Base-by-base conservation (phyloP, 2,888 invertebrate genomes). In the Microctonus hyperodae region DNA sequence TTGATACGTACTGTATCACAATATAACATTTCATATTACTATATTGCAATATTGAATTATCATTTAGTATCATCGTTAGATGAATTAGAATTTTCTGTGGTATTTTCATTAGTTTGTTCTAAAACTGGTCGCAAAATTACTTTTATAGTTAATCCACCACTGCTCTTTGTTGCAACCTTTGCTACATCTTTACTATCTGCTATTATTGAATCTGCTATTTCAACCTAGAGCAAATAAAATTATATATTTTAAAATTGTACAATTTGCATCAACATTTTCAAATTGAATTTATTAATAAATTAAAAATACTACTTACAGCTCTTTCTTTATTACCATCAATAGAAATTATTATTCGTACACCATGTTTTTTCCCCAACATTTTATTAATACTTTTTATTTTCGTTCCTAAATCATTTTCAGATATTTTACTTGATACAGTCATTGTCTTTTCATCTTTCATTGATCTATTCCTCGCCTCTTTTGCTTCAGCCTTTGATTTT, bases 351-450 rank as follows among this genome's bases (percentile, higher is more conserved):
- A 85, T 64, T 68, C 81, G 76, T 9, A 85, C 75, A 62, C 76
- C 78, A 68, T 79, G 69, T 1, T 70, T 75, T 63, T 85, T 85
- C 0, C 53, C 65, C 13, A 86, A 65, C 71, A 81, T 74, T 70
- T 79, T 85, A 9, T 70, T 64, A 1, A 83, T 76, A 35, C 79
- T 79, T 9, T 76, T 81, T 0, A 83, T 64, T 71, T 85, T 85
- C 9, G 76, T 72, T 6, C 72, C 31, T 11, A 86, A 73, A 73
- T 86, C 86, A 65, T 84, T 75, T 2, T 81, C 73, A 0, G 50
- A 69, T 22, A 85, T 86, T 67, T 80, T 82, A 13, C 73, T 64
- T 2, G 81, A 76, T 1, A 85, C 51, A 0, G 75, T 70, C 2
- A 83, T 65, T 2, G 80, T 28, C 68, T 85, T 86, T 23, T 73